Percentiles rank a stretch among this genome's conserved stretches.
These are phyloP conservation scores for Lycopodina hypogea DNA, from an alignment of 37 sponge, comb jelly and placozoan genomes.

Conservation along the genomic window DNA sequence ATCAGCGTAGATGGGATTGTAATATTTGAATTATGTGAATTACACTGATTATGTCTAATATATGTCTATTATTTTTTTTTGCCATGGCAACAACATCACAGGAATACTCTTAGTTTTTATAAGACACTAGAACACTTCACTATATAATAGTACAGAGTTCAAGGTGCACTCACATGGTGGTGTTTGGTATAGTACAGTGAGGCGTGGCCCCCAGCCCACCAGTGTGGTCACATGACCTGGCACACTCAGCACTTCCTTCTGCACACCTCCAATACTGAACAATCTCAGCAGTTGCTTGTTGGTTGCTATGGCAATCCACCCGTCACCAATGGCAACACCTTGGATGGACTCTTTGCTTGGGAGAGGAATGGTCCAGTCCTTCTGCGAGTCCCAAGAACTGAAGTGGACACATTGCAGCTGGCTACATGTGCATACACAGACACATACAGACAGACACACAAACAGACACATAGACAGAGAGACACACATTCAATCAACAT, in stretches of 20 bases:
- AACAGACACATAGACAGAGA: too few species aligned
- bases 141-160: too few species aligned
- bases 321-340: conserved; percentile 44
- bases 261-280: conserved; percentile 73
- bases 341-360: conserved; percentile 49
- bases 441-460: too few species aligned
- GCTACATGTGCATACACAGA: too few species aligned
- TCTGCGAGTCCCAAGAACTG: conserved; percentile 52
- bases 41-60: too few species aligned
- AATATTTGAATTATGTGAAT: too few species aligned
- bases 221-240: conserved; percentile 60
- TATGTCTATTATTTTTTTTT: too few species aligned
- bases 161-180: conserved; percentile 29
- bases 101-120: not conserved
- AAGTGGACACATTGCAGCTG: conserved; percentile 74
- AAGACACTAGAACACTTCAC: too few species aligned
- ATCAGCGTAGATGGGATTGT: too few species aligned
- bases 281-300: conserved; percentile 44
- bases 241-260: conserved; percentile 54
- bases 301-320: conserved; percentile 82
- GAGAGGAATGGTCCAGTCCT: conserved; percentile 68
- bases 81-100: conserved; percentile 3
- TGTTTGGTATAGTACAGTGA: conserved; percentile 59
- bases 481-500: too few species aligned
- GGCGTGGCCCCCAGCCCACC: conserved; percentile 42